Percentiles rank a stretch among this genome's conserved stretches.
phyloP scores from a whole-genome alignment of 2,888 invertebrate genomes.

The Xanthia togata region DNA sequence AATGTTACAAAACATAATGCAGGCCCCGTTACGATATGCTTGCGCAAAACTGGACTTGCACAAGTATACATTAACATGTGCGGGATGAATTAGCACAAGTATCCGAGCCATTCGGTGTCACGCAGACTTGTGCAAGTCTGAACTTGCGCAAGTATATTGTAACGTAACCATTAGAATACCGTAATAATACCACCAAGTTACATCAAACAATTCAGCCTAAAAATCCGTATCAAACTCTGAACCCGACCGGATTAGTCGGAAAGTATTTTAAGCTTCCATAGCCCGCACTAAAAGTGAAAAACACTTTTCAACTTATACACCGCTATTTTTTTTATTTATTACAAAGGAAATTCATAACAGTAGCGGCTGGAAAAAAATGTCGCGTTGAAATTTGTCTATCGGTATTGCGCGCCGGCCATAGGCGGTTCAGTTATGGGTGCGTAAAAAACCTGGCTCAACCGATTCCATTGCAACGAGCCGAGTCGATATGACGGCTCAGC shows the following conservation, averaged over 20 bases:
- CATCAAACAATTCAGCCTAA: neutral
- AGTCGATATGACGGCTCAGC: constrained; percentile 74
- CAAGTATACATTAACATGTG: no score
- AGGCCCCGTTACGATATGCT: no score
- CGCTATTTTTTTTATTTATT: constrained; percentile 48
- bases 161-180: neutral
- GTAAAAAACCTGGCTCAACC: constrained; percentile 73
- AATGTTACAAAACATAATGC: no score
- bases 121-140: no score
- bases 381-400: constrained; percentile 73
- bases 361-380: constrained; percentile 62
- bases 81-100: no score
- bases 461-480: constrained; percentile 70
- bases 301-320: constrained; percentile 11
- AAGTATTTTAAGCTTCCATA: constrained; percentile 25
- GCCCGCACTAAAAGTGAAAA: constrained; percentile 5
- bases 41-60: no score
- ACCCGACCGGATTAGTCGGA: neutral
- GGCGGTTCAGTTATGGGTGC: constrained; percentile 77
- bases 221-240: neutral
- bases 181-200: neutral
- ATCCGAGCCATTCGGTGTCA: no score
- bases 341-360: constrained; percentile 66
- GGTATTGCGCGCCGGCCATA: constrained; percentile 69
- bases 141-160: no score